Conservation (phyloP, 2,888 invertebrate species). For the Cristatella mucedo region DNA sequence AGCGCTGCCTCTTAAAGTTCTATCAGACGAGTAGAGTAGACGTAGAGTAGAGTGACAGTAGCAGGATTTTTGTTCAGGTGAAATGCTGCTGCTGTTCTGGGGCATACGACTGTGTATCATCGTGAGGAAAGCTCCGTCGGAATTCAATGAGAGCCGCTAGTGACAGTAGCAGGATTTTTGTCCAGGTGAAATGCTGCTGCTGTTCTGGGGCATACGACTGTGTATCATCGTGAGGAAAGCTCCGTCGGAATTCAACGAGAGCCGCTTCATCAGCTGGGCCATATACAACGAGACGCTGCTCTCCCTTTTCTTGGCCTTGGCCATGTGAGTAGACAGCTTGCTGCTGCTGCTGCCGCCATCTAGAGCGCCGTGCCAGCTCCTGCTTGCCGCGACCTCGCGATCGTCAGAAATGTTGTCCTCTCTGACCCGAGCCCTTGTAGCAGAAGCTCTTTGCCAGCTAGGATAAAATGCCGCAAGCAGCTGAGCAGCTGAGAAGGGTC, state of each 20-base stretch:
- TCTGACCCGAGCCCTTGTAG: too few species aligned
- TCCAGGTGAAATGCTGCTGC: slow-evolving; percentile 76
- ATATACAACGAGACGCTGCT: slow-evolving; percentile 92
- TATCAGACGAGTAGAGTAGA: too few species aligned
- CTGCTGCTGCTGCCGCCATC: too few species aligned
- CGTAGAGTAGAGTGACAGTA: too few species aligned
- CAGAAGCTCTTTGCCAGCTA: too few species aligned
- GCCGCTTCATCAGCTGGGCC: slow-evolving; percentile 88
- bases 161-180: too few species aligned
- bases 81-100: slow-evolving; percentile 81
- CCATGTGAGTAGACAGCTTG: slow-evolving; percentile 85
- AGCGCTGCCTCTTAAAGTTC: too few species aligned
- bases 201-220: slow-evolving; percentile 82
- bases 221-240: slow-evolving; percentile 89
- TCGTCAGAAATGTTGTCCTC: too few species aligned
- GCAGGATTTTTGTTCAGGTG: slow-evolving; percentile 56
- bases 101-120: slow-evolving; percentile 85
- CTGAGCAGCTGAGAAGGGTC: too few species aligned
- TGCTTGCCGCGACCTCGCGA: too few species aligned
- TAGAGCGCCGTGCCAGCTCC: too few species aligned
- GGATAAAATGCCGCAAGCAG: too few species aligned
- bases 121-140: slow-evolving; percentile 84
- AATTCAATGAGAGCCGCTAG: slow-evolving; percentile 91
- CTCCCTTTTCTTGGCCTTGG: slow-evolving; percentile 82
- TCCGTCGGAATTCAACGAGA: slow-evolving; percentile 92